Base-by-base conservation (phyloP, 2,113 vertebrate species). In the Casuarius casuarius region DNA sequence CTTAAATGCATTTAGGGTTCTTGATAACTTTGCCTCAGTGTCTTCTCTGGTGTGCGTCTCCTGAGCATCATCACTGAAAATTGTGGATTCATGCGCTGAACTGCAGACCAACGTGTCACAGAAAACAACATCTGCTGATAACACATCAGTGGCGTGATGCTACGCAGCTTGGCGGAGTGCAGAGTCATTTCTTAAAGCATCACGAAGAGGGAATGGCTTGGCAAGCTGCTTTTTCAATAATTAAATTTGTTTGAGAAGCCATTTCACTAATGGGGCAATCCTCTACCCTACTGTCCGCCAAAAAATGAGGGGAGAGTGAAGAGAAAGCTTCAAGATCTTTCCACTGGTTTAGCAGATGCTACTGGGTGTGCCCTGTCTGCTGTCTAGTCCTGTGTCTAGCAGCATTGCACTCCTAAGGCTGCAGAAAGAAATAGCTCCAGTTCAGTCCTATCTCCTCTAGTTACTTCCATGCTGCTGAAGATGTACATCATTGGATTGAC, bases 141-240 rank as follows among this genome's bases (percentile, higher is more conserved):
- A 54, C 79, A 89, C 88, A 94, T 94, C 95, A 76, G 72, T 91
- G 94, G 91, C 4, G 81, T 97, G 94, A 95, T 96, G 84, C 86
- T 93, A 93, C 71, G 78, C 56, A 85, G 87, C 80, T n/a, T 70
- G 31, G 71, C 40, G 81, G 92, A 95, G 86, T 90, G 89, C 94
- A 95, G 90, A 90, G 93, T 96, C 87, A 95, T 86, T 90, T 97
- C 95, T 94, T 94, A 96, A 89, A 96, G 72, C 86, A 65, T 88
- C 12, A 10, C 54, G 89, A 77, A 65, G 62, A 72, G 44, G 82
- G 79, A 83, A 94, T 89, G 73, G 54, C 5, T 2, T 93, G 94
- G 42, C 63, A 13, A 84, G 29, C 74, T 22, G 28, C 58, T 28
- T 63, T 97, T 66, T 70, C 90, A 65, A 25, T 92, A 92, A 80